Base-by-base conservation (phyloP, 2,797 vertebrate species). In the Mico argentatus region DNA sequence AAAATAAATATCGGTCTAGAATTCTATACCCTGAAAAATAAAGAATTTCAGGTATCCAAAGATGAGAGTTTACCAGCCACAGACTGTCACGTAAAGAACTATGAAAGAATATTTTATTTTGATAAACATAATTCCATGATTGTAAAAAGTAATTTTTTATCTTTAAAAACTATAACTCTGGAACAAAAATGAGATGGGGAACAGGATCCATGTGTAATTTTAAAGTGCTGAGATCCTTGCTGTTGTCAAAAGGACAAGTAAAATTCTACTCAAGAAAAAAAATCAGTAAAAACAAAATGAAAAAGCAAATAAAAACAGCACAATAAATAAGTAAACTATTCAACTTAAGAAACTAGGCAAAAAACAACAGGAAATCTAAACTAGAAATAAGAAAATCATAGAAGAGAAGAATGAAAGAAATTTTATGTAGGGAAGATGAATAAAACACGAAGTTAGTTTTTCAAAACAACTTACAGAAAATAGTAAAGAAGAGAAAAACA, bases 101-200 rank as follows among this genome's bases (percentile, higher is more conserved):
- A 81, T 13, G 76, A 50, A 86, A 61, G 64, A 48, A 17, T 67
- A 57, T 55, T 81, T 41, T 48, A 84, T 85, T 95, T 89, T 87
- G 24, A 41, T 30, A 86, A 75, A 70, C 1, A 70, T 52, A 48
- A 39, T 3, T 82, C 82, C 81, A 15, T 90, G 57, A 61, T 50
- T 83, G 1, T 75, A 44, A 27, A 77, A 30, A 48, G 27, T 39
- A 36, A 19, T 22, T 5, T 39, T 92, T 75, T 15, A 76, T 44
- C 52, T 86, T 95, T 91, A 72, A 67, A 93, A 87, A 27, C n/a
- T 95, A 44, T 48, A 87, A 72, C 44, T 75, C 70, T 39, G 20
- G 44, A 87, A 83, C 26, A 79, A 77, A 91, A 96, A 50, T 39
- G 90, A 90, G 77, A 75, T 39, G 4, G 2, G 14, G 46, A 80